Evolutionary conservation across 2,113 vertebrate genomes (phyloP), one percentile per base, ranked within the genome.

Genomic region (Aix galericulata): DNA sequence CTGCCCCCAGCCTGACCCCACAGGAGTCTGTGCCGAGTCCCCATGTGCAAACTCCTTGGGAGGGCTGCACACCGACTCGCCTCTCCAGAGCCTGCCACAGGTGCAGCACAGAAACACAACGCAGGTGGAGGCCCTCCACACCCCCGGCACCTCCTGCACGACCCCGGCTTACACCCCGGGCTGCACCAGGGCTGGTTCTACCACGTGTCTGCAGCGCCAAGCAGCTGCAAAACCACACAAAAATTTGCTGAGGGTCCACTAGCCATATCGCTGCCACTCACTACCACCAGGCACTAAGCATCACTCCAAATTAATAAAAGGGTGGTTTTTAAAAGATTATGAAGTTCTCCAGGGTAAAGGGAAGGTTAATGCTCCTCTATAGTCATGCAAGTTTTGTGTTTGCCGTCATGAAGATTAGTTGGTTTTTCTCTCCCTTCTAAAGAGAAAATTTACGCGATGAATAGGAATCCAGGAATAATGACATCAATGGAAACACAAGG

Each of bases 261-360:
- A 52, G 26, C 1, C 1, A 25, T 53, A 63, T 42, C 48, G 6
- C 48, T 7, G 62, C 44, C 27, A 17, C 62, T 93, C 62, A 3
- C 26, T 34, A 17, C 42, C 32, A 7, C 48, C 78, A 58, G 38
- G 62, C 58, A 50, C 64, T 75, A 88, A 78, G 66, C 48, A 11
- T 89, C 71, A 36, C 94, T 94, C 71, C 44, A 77, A 72, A 82
- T 85, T 62, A 94, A 94, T 85, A 76, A 82, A 64, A 94, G 74
- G 27, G 50, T 89, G 48, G 66, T 89, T 94, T 94, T 66, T 13
- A 68, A 84, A 71, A 84, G 66, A 76, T 92, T 48, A 79, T 10
- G 1, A 87, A 82, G 53, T 84, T 94, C 87, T 94, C 64, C 58
- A 62, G 53, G 50, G 75, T 87, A 26, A 83, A 82, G 58, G 63